Evolutionary conservation across 1,140 invertebrate species (phyloP).

Genomic region (Cherax quadricarinatus): DNA sequence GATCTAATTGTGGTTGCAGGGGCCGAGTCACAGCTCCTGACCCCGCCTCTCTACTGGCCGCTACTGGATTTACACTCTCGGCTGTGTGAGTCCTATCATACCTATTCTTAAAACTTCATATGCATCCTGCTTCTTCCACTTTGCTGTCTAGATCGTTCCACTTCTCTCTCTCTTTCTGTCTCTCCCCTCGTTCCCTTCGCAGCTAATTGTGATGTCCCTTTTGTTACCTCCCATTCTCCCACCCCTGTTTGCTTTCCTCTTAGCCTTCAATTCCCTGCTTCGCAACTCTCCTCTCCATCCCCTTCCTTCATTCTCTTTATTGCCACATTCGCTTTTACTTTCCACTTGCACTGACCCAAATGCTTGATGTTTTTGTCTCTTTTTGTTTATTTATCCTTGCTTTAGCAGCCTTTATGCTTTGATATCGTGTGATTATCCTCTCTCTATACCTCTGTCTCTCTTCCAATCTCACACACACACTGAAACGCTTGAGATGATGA

Average conservation of each 20-base stretch:
- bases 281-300: not conserved
- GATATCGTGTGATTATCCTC: too few species aligned
- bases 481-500: not conserved
- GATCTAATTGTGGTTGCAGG: not conserved
- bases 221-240: not conserved
- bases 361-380: not conserved
- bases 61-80: too few species aligned
- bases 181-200: not conserved
- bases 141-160: too few species aligned
- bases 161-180: constrained; percentile 10
- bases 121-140: too few species aligned
- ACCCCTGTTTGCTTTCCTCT: not conserved
- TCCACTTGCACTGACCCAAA: not conserved
- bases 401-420: too few species aligned
- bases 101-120: too few species aligned
- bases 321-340: not conserved
- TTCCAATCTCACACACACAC: constrained; percentile 5
- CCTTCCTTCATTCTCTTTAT: not conserved
- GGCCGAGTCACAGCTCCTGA: too few species aligned
- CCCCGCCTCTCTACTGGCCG: too few species aligned
- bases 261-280: not conserved
- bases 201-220: not conserved
- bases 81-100: too few species aligned
- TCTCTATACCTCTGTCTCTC: not conserved
- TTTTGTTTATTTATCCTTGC: not conserved